Percentiles rank a stretch among this genome's conserved stretches.
Evolutionary conservation across 1,140 invertebrate species (phyloP).

Genomic region (Drosophila aff.): DNA sequence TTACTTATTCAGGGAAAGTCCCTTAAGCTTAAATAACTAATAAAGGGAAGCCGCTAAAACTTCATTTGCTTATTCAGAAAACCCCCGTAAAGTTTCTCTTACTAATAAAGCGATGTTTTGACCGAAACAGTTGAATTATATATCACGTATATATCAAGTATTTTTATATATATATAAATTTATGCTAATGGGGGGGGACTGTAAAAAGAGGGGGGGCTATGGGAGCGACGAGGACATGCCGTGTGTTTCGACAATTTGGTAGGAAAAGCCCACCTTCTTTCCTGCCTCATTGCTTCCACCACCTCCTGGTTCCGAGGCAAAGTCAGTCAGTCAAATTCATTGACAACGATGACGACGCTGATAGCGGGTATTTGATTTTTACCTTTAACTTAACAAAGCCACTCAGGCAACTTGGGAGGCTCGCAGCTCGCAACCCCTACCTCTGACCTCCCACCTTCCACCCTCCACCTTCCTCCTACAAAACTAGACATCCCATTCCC

Average conservation of each 20-base stretch:
- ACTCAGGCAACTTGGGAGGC: conserved; percentile 4
- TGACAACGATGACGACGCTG: conserved; percentile 77
- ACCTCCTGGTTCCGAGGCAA: background rate
- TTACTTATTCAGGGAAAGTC: too few relatives aligned
- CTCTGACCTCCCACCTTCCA: background rate
- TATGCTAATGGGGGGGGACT: conserved; percentile 3
- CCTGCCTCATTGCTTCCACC: background rate
- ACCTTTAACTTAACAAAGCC: conserved; percentile 28
- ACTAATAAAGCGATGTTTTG: background rate
- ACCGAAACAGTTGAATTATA: background rate
- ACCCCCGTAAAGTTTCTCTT: background rate
- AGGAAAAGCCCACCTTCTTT: conserved; percentile 6
- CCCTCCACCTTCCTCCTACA: background rate
- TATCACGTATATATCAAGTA: background rate
- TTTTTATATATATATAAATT: conserved; percentile 5
- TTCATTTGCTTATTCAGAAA: background rate
- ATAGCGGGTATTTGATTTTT: conserved; percentile 72
- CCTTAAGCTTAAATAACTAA: too few relatives aligned
- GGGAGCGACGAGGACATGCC: conserved; percentile 48
- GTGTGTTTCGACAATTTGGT: conserved; percentile 77
- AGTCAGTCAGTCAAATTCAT: conserved; percentile 77
- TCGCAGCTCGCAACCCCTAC: too few relatives aligned
- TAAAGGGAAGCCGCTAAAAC: too few relatives aligned
- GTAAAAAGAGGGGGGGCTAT: background rate
- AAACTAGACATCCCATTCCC: background rate